Base-by-base conservation (phyloP, 30 jellyfish, hydroid and myxozoan genomes). In the Turritopsis dohrnii region DNA sequence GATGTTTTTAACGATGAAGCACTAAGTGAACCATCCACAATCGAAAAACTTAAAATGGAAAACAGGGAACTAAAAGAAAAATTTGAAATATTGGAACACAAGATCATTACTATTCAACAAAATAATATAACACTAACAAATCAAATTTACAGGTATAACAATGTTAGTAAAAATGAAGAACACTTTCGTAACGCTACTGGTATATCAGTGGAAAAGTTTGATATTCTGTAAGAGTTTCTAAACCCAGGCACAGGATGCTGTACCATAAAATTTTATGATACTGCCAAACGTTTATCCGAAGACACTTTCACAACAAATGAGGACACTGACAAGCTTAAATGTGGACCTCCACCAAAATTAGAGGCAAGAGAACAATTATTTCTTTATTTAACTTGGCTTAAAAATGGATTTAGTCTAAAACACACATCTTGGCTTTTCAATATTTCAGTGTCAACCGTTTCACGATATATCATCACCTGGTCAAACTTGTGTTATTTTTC, bases 301-400 rank as follows among this genome's bases (percentile, higher is more conserved):
- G 72, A 54, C 18, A 54, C 72, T 54, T 54, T 54, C 72, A 54
- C 72, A 54, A 54, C 72, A 54, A n/a, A 54, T 54, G 19, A 54
- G n/a, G 72, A 54, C 72, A 54, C 72, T 54, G n/a, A n/a, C 72
- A 54, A 54, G n/a, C 72, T 54, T 18, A 54, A 54, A n/a, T 54
- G 19, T n/a, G 72, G 72, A 54, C 72, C 19, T 18, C 18, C 72
- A 54, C 18, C 72, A n/a, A 54, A 54, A 16, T 18, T n/a, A n/a
- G n/a, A n/a, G n/a, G n/a, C n/a, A n/a, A n/a, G n/a, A n/a, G n/a
- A n/a, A n/a, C n/a, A n/a, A n/a, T n/a, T n/a, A n/a, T n/a, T n/a
- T n/a, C n/a, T n/a, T n/a, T n/a, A n/a, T n/a, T n/a, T n/a, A n/a
- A n/a, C n/a, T n/a, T n/a, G n/a, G n/a, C n/a, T n/a, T n/a, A n/a